Percentiles rank a stretch among this genome's conserved stretches.
Evolutionary conservation across 1,140 invertebrate species (phyloP).

Genomic region (Chionoecetes opilio): DNA sequence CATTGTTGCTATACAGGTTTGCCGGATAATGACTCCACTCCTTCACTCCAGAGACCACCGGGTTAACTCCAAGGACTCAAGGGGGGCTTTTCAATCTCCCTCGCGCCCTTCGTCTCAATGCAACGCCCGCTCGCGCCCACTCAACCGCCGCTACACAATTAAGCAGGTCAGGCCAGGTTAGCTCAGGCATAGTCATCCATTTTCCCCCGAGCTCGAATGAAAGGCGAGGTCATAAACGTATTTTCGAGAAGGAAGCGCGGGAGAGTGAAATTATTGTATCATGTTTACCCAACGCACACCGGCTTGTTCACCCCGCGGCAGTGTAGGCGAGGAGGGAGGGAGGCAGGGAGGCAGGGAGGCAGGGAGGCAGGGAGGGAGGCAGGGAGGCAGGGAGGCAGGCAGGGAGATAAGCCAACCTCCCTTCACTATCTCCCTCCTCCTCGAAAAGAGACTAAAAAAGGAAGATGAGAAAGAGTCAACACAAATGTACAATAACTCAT

Average conservation of each 20-base stretch:
- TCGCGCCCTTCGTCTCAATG: constrained; percentile 50
- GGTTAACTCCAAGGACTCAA: background rate
- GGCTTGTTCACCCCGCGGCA: background rate
- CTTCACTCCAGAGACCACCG: constrained; percentile 22
- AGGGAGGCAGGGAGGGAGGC: background rate
- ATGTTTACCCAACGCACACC: constrained; percentile 36
- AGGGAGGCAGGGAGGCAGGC: background rate
- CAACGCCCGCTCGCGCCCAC: background rate
- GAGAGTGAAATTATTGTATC: constrained; percentile 51
- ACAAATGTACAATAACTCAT: background rate
- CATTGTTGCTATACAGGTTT: constrained; percentile 21
- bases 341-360: background rate
- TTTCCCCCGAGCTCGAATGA: constrained; percentile 51
- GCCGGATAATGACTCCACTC: constrained; percentile 42
- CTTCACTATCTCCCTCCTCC: background rate
- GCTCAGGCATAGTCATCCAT: constrained; percentile 43
- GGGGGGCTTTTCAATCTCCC: constrained; percentile 49
- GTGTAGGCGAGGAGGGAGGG: background rate
- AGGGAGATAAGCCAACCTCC: background rate
- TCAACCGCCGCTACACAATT: constrained; percentile 48
- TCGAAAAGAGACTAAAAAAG: background rate
- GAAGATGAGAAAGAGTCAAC: background rate
- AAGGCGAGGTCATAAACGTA: constrained; percentile 56
- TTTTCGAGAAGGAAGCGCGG: constrained; percentile 47
- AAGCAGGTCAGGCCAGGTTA: constrained; percentile 63